phyloP scores from a whole-genome alignment of 2,113 vertebrate genomes.

The Plecturocebus donacophilus region DNA sequence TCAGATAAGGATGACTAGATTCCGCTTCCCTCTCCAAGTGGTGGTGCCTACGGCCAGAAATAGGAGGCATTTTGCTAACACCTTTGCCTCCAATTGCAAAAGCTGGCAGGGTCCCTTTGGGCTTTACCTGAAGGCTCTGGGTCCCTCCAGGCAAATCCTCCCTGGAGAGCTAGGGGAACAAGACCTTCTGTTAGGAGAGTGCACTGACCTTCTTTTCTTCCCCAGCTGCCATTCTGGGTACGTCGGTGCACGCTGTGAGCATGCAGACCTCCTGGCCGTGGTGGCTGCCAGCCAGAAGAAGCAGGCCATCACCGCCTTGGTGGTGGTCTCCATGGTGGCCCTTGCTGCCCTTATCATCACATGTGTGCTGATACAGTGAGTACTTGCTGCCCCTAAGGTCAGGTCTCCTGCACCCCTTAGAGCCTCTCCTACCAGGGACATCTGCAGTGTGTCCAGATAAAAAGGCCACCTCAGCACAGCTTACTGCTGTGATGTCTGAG shows the following conservation, averaged over 20 bases:
- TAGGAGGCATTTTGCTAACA: not conserved
- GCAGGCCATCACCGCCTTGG: slow-evolving; percentile 92
- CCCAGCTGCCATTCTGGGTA: slow-evolving; percentile 93
- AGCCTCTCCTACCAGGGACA: not conserved
- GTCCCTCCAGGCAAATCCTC: not conserved
- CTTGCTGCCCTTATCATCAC: slow-evolving; percentile 88
- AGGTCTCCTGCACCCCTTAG: not conserved
- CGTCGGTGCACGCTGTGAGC: slow-evolving; percentile 93
- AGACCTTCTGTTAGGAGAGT: not conserved
- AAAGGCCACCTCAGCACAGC: not conserved
- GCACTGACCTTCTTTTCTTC: slow-evolving; percentile 22
- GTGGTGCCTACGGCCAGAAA: too few relatives aligned
- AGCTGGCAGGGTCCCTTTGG: not conserved
- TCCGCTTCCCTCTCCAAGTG: not conserved
- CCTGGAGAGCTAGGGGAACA: not conserved
- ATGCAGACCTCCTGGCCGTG: slow-evolving; percentile 95
- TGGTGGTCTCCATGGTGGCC: slow-evolving; percentile 92
- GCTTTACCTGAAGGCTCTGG: not conserved
- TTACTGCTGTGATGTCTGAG: not conserved
- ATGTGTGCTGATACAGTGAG: slow-evolving; percentile 95
- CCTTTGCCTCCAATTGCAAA: not conserved
- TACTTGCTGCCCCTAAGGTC: not conserved
- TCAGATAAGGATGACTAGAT: not conserved
- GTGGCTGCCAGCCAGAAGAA: slow-evolving; percentile 95
- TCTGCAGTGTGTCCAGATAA: not conserved